Base-by-base conservation (phyloP, 1,140 invertebrate species). In the Pomacea maculata region DNA sequence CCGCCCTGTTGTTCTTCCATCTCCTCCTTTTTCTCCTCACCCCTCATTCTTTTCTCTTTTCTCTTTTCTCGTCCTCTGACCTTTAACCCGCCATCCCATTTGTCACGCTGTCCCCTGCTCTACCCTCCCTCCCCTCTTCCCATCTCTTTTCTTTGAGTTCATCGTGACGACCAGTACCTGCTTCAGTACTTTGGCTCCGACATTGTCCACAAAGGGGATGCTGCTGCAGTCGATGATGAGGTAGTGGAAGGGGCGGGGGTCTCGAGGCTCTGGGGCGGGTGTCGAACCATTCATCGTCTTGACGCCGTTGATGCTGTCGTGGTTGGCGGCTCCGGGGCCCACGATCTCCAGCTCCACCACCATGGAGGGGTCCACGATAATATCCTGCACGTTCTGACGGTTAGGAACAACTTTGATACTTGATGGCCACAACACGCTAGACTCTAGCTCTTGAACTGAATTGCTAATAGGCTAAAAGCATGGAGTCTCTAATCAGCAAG, bases 151-250 rank as follows among this genome's bases (percentile, higher is more conserved):
- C 52, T 17, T 21, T 21, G 54, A 29, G 55, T 14, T 7, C 72
- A 74, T 52, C 52, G 21, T 74, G n/a, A 12, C 70, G 4, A 29
- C 70, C 52, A 54, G 12, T 54, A 88, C 85, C 85, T 84, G 84
- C 76, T 85, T 85, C 6, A 90, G 78, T n/a, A 86, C 83, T 71
- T 87, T 88, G n/a, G 88, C 81, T 14, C 88, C 89, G 34, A 88
- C 87, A 52, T 84, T 84, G 79, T 90, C 89, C 15, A 90, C 84
- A 73, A 89, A 89, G 65, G 84, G 83, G 80, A 89, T 86, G 61
- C 83, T 80, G 15, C 85, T 80, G 67, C 86, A 89, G 83, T 90
- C 89, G 52, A 90, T 83, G 68, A 90, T 84, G 29, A 90, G 85
- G 81, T 89, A 85, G 17, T 85, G 84, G 54, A 86, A 82, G 76